phyloP scores from a whole-genome alignment of 1,140 invertebrate species.

The Drosophila kikkawai region DNA sequence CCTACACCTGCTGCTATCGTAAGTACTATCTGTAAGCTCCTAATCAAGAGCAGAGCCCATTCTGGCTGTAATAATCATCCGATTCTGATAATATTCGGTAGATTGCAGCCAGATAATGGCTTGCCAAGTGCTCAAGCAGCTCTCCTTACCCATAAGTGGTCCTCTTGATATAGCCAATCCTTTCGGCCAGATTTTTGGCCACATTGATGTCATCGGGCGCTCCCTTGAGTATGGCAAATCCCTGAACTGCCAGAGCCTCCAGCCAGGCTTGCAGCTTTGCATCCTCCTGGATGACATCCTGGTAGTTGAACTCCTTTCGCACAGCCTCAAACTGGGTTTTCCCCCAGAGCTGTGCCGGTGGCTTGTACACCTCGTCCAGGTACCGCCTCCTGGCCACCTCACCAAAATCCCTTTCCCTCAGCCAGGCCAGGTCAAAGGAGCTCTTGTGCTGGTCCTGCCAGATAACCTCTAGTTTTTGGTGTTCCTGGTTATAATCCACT shows the following conservation, averaged over 20 bases:
- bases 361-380: constrained; percentile 86
- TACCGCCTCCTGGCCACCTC: constrained; percentile 85
- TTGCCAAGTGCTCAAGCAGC: neutral
- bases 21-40: constrained; percentile 2
- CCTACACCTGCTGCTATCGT: neutral
- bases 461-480: constrained; percentile 83
- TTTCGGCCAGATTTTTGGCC: constrained; percentile 86
- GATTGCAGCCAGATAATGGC: constrained; percentile 25
- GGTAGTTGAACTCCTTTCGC: constrained; percentile 86
- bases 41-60: constrained; percentile 9
- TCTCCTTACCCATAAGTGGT: constrained; percentile 88
- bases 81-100: constrained; percentile 13
- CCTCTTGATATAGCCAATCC: constrained; percentile 88
- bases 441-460: constrained; percentile 89
- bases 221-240: constrained; percentile 87
- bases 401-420: constrained; percentile 87
- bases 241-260: constrained; percentile 86
- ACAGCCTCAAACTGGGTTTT: constrained; percentile 86
- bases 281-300: constrained; percentile 85
- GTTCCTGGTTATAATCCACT: constrained; percentile 43
- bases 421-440: constrained; percentile 85
- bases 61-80: constrained; percentile 19
- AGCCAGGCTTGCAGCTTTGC: constrained; percentile 86
- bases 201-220: constrained; percentile 86
- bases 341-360: constrained; percentile 86